Evolutionary conservation across 2,888 invertebrate genomes (phyloP).

Genomic region (Argyra leucocephala): DNA sequence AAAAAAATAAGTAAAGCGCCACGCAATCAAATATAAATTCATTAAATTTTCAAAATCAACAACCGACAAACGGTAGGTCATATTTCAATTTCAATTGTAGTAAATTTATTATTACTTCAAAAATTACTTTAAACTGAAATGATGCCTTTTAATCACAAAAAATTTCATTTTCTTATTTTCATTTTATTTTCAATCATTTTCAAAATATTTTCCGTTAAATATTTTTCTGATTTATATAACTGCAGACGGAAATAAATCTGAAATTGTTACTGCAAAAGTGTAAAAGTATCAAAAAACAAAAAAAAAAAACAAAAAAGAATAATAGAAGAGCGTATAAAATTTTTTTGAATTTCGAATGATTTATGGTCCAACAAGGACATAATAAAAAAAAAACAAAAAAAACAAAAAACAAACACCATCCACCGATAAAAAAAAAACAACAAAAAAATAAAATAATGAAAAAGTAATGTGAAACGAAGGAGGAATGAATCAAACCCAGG

Average conservation of each 20-base stretch:
- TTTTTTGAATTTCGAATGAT: background rate
- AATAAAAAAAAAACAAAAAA: background rate
- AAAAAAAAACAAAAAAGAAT: background rate
- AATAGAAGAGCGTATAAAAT: background rate
- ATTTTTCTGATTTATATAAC: background rate
- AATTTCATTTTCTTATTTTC: too few species aligned
- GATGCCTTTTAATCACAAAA: background rate
- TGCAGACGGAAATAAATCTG: slow-evolving; percentile 6
- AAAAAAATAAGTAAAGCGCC: too few species aligned
- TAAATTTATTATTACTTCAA: background rate
- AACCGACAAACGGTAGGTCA: too few species aligned
- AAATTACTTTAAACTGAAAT: background rate
- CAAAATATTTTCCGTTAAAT: background rate
- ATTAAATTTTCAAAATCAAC: too few species aligned
- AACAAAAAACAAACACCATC: background rate
- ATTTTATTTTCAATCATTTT: background rate
- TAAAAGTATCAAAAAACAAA: background rate
- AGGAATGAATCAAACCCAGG: background rate
- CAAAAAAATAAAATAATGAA: background rate
- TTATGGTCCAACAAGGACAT: background rate
- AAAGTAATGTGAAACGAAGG: background rate
- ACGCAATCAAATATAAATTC: too few species aligned
- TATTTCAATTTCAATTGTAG: too few species aligned
- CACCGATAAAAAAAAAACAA: background rate
- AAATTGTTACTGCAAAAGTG: background rate